Evolutionary conservation across 2,113 vertebrate genomes (phyloP).

Genomic region (Pitta sordida): DNA sequence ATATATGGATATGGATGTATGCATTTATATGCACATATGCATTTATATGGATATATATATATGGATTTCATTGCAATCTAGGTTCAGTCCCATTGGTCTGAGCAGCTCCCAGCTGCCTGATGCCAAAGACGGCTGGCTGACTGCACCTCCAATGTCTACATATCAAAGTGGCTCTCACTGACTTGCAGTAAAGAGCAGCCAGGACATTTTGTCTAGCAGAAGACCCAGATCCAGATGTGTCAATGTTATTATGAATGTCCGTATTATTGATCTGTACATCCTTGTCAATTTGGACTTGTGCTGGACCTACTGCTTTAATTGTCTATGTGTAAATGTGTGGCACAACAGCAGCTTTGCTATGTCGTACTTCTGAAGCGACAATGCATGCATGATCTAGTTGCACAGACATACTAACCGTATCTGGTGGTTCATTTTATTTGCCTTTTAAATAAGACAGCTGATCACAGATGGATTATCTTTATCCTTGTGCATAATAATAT

Average conservation of each 20-base stretch:
- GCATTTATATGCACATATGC: too few relatives aligned
- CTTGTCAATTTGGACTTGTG: not conserved
- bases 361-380: not conserved
- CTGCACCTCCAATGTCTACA: not conserved
- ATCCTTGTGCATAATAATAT: not conserved
- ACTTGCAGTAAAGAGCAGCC: not conserved
- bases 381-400: not conserved
- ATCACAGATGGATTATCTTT: constrained; percentile 16
- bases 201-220: not conserved
- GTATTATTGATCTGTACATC: not conserved
- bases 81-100: not conserved
- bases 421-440: not conserved
- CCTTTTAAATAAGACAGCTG: not conserved
- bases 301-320: not conserved
- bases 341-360: not conserved
- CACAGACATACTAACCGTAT: not conserved
- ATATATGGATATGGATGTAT: too few relatives aligned
- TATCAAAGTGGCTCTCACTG: not conserved
- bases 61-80: not conserved
- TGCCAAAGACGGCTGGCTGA: not conserved
- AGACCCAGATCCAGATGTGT: not conserved
- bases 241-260: not conserved
- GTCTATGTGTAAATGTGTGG: not conserved
- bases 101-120: not conserved
- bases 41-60: too few relatives aligned